These are phyloP conservation scores for Dusona sp. DNA, from an alignment of 2,888 invertebrate genomes.

Conservation along the genomic window DNA sequence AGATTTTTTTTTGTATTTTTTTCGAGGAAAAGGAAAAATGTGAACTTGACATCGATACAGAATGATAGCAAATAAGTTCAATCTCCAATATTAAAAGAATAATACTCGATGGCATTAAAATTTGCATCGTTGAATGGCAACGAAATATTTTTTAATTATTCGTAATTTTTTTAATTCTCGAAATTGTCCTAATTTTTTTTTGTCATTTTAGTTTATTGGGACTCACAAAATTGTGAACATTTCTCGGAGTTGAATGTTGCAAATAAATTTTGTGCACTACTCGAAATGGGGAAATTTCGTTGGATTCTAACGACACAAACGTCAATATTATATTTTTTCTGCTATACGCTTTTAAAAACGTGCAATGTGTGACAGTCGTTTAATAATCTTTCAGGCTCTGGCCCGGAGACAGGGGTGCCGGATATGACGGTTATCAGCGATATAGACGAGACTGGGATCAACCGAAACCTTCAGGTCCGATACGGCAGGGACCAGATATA, in stretches of 20 bases:
- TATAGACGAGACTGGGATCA: constrained; percentile 95
- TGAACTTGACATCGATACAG: not conserved
- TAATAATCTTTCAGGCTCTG: constrained; percentile 83
- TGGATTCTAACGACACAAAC: not conserved
- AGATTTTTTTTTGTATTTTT: not conserved
- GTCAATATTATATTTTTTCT: not conserved
- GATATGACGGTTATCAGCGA: constrained; percentile 97
- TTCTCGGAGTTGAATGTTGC: too few relatives aligned
- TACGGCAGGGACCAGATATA: constrained; percentile 94
- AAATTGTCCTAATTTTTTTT: not conserved
- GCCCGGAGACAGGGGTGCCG: constrained; percentile 91
- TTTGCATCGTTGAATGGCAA: not conserved
- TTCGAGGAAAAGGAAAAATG: not conserved
- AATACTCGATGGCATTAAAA: not conserved
- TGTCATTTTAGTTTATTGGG: not conserved
- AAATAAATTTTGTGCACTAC: not conserved
- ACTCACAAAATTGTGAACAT: not conserved
- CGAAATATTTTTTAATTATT: not conserved
- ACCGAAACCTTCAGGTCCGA: constrained; percentile 93
- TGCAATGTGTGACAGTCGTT: not conserved
- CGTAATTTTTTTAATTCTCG: not conserved
- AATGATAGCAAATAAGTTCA: not conserved
- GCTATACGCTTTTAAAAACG: not conserved
- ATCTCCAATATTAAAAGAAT: not conserved
- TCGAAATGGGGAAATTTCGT: too few relatives aligned